Conservation (phyloP, 2,797 vertebrate genomes). For the Merluccius polli region DNA sequence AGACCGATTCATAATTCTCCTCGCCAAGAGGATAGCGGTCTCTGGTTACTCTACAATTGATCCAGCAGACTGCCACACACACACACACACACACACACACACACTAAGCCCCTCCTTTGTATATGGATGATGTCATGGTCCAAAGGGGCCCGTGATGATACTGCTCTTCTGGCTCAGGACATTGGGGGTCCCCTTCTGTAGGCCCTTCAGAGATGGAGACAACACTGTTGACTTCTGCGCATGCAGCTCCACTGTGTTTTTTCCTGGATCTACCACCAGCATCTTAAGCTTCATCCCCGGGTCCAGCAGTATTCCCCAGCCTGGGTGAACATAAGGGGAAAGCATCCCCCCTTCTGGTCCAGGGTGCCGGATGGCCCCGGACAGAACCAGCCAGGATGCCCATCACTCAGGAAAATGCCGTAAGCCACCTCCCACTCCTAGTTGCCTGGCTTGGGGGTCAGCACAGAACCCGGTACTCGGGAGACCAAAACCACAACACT, state of each 20-base stretch:
- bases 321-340: slow-evolving; percentile 22
- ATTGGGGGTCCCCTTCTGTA: slow-evolving; percentile 1
- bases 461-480: slow-evolving; percentile 27
- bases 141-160: slow-evolving; percentile 12
- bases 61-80: slow-evolving; percentile 7
- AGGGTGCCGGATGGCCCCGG: slow-evolving; percentile 69
- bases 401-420: slow-evolving; percentile 93
- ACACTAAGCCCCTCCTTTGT: background rate
- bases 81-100: slow-evolving; percentile 7
- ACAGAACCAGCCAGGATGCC: slow-evolving; percentile 79
- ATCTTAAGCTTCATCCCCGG: background rate
- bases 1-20: slow-evolving; percentile 39
- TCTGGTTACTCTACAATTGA: slow-evolving; percentile 29
- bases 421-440: slow-evolving; percentile 83
- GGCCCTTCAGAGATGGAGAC: slow-evolving; percentile 34
- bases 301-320: background rate
- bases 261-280: slow-evolving; percentile 13
- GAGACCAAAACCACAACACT: slow-evolving; percentile 13
- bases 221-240: slow-evolving; percentile 10
- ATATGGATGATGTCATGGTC: slow-evolving; percentile 33
- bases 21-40: slow-evolving; percentile 39
- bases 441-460: slow-evolving; percentile 82
- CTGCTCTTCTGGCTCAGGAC: slow-evolving; percentile 9
- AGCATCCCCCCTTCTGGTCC: slow-evolving; percentile 24
- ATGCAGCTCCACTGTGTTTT: slow-evolving; percentile 16